Evolutionary conservation across 2,888 invertebrate genomes (phyloP).

Genomic region (Tenthredo mesomela): DNA sequence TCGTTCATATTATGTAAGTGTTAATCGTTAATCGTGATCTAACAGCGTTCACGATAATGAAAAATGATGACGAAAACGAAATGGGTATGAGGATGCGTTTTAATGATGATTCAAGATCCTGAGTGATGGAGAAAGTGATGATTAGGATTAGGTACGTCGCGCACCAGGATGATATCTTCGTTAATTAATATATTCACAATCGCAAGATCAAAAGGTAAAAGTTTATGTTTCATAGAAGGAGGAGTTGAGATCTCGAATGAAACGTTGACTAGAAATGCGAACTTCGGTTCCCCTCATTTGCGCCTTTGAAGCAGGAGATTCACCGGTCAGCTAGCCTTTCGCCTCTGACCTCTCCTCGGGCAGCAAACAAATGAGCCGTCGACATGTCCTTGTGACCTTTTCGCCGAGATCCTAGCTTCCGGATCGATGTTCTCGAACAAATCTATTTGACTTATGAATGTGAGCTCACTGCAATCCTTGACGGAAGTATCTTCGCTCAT

Average conservation of each 20-base stretch:
- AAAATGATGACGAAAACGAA: neutral
- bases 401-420: neutral
- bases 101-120: neutral
- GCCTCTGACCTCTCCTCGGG: constrained; percentile 32
- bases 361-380: constrained; percentile 19
- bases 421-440: neutral
- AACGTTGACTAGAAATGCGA: constrained; percentile 15
- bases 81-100: neutral
- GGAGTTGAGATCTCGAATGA: neutral
- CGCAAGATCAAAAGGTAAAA: constrained; percentile 12
- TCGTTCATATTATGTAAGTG: too few species aligned
- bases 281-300: constrained; percentile 10
- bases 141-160: neutral
- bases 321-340: constrained; percentile 28
- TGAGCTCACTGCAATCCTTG: neutral
- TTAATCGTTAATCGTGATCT: too few species aligned
- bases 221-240: neutral
- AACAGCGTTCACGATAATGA: too few species aligned
- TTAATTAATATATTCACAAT: constrained; percentile 18
- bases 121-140: neutral
- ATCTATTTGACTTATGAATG: neutral
- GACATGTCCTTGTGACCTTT: constrained; percentile 8
- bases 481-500: neutral
- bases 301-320: constrained; percentile 21
- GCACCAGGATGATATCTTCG: neutral